Conservation (phyloP, 2,888 invertebrate species). For the Trachelus tabidus region DNA sequence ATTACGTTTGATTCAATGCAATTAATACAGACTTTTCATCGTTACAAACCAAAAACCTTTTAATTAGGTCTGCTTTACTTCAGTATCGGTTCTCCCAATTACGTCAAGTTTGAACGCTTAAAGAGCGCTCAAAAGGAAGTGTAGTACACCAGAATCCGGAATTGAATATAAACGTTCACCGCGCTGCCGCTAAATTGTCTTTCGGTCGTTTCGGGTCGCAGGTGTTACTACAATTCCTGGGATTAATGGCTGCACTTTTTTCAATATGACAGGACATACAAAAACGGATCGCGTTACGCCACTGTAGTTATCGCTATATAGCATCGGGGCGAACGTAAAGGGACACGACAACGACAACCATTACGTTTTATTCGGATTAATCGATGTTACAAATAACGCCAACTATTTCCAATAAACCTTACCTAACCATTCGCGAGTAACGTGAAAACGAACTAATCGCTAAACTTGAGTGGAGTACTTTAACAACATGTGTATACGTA, state of each 20-base stretch:
- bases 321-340: neutral
- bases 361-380: neutral
- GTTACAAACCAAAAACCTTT: neutral
- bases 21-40: neutral
- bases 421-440: neutral
- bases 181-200: conserved; percentile 16
- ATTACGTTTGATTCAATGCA: too few relatives aligned
- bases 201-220: conserved; percentile 17
- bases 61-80: neutral
- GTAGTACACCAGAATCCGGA: neutral
- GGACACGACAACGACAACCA: neutral
- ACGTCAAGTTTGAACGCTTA: neutral
- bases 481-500: too few relatives aligned
- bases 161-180: conserved; percentile 8
- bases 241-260: neutral
- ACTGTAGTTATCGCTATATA: neutral
- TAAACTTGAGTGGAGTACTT: neutral
- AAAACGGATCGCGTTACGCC: neutral
- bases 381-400: neutral
- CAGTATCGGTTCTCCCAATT: neutral
- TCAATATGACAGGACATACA: neutral
- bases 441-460: neutral
- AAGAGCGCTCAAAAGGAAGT: neutral
- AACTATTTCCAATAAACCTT: neutral
- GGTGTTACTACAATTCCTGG: conserved; percentile 19